A percentile compares a stretch with the other conserved stretches of the same genome.
These are phyloP conservation scores for Erpornis zantholeuca DNA, from an alignment of 2,113 vertebrate genomes.

Conservation along the genomic window DNA sequence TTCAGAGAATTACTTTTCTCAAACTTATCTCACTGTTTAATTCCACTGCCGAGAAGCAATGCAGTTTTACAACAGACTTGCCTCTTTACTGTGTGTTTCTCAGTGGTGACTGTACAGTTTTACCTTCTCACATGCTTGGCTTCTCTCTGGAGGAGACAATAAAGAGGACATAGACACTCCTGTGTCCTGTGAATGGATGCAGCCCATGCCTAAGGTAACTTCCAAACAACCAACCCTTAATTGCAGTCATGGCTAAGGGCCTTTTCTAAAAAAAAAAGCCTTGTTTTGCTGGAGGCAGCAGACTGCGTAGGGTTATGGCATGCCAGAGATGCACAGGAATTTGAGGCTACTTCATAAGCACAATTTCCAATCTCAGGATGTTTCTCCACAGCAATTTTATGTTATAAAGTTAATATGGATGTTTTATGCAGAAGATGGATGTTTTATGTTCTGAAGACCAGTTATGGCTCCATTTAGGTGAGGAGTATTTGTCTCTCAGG, in stretches of 20 bases:
- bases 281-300: constrained; percentile 8
- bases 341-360: neutral
- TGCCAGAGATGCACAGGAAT: constrained; percentile 9
- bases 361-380: neutral
- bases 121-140: neutral
- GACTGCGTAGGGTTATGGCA: neutral
- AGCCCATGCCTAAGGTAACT: neutral
- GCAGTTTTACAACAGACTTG: neutral
- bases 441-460: neutral
- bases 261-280: neutral
- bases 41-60: constrained; percentile 21
- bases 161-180: neutral
- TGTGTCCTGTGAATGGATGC: neutral
- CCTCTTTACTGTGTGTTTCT: neutral
- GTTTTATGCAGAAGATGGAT: neutral
- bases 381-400: neutral
- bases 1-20: constrained; percentile 29
- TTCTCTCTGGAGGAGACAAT: neutral
- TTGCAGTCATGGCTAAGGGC: neutral
- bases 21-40: constrained; percentile 51
- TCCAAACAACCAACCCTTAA: constrained; percentile 31
- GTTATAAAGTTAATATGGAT: neutral
- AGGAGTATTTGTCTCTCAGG: neutral
- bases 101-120: neutral
- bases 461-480: rapidly evolving